Base-by-base conservation (phyloP, 2,888 invertebrate species). In the Camponotus fellah region DNA sequence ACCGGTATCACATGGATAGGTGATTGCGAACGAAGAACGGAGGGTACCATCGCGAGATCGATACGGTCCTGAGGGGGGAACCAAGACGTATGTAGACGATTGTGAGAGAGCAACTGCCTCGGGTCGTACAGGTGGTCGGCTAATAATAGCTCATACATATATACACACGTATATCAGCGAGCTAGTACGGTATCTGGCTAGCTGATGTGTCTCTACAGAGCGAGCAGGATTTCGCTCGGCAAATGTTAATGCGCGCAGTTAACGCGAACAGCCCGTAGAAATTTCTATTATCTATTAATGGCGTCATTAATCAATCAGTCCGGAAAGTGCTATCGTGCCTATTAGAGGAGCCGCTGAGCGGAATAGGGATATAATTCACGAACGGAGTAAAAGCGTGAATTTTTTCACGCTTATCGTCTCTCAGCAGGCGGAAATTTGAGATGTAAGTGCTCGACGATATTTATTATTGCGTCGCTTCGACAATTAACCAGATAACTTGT, bases 121-220 rank as follows among this genome's bases (percentile, higher is more conserved):
- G 56, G 89, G 89, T 87, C 77, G 89, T 84, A 91, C 91, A 91
- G 91, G 91, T 91, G 91, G 88, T 91, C 86, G 86, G 89, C 91
- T 91, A 91, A 91, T 91, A 91, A 91, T 91, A 91, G 87, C 87
- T 84, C 79, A 64, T 26, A 32, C 17, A 8, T 49, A 72, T 76
- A 62, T 32, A 40, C 34, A 79, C 49, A 56, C 72, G 34, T 43
- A 56, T 82, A 82, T 69, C 17, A n/a, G 85, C 84, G 83, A 80
- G 77, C 82, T 74, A 87, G 72, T 76, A 71, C 64, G 66, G 80
- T 85, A 82, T n/a, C 56, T 56, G 21, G 17, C 43, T 77, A 6
- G 43, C 43, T 76, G 43, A 43, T 43, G 77, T 53, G n/a, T 53
- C 53, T 53, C 37, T 32, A 40, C 26, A 56, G 53, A 43, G 76